Evolutionary conservation across 2,113 vertebrate genomes (phyloP).

Genomic region (Atractosteus spatula): DNA sequence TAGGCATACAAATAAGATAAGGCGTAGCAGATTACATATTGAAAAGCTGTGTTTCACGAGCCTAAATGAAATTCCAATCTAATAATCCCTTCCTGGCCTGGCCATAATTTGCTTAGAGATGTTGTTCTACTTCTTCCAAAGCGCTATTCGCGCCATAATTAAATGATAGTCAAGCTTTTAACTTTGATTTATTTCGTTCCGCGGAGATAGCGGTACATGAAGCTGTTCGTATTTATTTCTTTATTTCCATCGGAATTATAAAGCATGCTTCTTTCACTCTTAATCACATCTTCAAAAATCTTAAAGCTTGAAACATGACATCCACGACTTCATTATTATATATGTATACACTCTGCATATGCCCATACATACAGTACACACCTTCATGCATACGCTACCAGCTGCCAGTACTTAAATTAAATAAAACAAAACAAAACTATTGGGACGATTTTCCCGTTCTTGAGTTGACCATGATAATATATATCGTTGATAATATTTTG

Average conservation of each 20-base stretch:
- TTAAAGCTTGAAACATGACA: not conserved
- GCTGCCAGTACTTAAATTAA: not conserved
- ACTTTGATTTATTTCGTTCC: slow-evolving; percentile 81
- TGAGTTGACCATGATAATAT: no score
- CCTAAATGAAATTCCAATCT: slow-evolving; percentile 87
- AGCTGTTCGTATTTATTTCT: slow-evolving; percentile 54
- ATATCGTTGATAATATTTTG: not conserved
- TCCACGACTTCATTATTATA: not conserved
- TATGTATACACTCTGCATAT: no score
- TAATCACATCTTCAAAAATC: not conserved
- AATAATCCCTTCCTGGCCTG: slow-evolving; percentile 76
- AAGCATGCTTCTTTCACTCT: slow-evolving; percentile 1
- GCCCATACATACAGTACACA: no score
- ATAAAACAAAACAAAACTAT: not conserved
- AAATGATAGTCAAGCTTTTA: slow-evolving; percentile 83
- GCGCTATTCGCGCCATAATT: slow-evolving; percentile 73
- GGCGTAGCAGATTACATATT: slow-evolving; percentile 77
- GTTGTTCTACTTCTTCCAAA: slow-evolving; percentile 78
- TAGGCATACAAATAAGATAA: slow-evolving; percentile 82
- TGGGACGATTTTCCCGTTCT: no score
- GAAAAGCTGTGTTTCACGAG: slow-evolving; percentile 76
- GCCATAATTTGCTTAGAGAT: slow-evolving; percentile 84
- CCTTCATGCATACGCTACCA: no score
- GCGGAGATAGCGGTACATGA: slow-evolving; percentile 66
- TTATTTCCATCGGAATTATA: slow-evolving; percentile 20